Evolutionary conservation across 2,113 vertebrate species (phyloP), one percentile per base, ranked within the genome.

Genomic region (Syngnathus floridae): DNA sequence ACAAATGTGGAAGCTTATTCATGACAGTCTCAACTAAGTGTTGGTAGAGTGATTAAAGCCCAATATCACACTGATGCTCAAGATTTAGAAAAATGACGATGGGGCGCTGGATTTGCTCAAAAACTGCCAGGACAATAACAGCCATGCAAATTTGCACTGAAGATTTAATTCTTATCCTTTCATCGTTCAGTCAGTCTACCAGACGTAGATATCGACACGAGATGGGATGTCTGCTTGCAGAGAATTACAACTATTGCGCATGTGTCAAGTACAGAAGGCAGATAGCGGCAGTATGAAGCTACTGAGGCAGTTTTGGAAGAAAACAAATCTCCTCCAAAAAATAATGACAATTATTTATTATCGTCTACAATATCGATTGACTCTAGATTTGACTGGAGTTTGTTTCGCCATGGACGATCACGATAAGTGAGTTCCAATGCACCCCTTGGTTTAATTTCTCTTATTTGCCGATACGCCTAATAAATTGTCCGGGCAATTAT

Each of bases 1-100:
- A 82, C 76, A 84, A 86, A 87, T 86, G 82, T 86, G 85, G 83
- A 85, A 82, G 81, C 79, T 86, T 83, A 85, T 85, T 89, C 86
- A 84, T 85, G 82, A 82, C 82, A 81, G 81, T 62, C 75, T 73
- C 21, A 78, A 85, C 86, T 82, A 80, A 86, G 75, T 77, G 75
- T 69, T 85, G 80, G 76, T 55, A 75, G 75, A 84, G 77, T 85
- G 84, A 85, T 86, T 86, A 85, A 85, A 82, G 77, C 80, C 62
- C 74, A 74, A 79, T 73, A 75, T 78, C 79, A 67, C 63, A 71
- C 62, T 79, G 79, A 81, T 74, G 77, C 67, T 75, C 61, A 59
- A 86, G 80, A 84, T 83, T 75, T 81, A 68, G 60, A 68, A 22
- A 26, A 22, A 13, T 57, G 61, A 73, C 72, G 72, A 80, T 56